Conservation (phyloP, 2,113 vertebrate genomes). For the Scomber scombrus region DNA sequence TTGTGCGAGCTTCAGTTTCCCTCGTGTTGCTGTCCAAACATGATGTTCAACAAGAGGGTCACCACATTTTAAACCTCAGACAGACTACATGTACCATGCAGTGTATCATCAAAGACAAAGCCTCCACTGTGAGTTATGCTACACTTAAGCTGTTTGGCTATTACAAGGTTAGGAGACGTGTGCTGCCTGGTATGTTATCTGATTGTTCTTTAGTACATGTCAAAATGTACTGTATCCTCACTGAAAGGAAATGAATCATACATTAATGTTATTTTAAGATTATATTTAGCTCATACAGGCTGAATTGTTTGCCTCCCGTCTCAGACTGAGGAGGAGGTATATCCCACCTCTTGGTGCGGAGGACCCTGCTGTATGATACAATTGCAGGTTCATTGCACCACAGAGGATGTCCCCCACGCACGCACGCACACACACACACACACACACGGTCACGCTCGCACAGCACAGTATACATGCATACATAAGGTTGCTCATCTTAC, state of each 20-base stretch:
- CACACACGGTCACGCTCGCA: background rate
- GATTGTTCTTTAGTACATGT: constrained; percentile 5
- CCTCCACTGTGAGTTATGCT: background rate
- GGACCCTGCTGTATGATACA: constrained; percentile 66
- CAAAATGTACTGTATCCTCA: constrained; percentile 1
- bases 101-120: background rate
- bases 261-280: background rate
- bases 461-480: background rate
- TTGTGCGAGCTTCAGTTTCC: background rate
- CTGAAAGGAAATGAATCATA: background rate
- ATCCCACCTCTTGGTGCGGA: constrained; percentile 39
- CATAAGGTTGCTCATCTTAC: constrained; percentile 40
- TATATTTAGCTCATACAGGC: background rate
- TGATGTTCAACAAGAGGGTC: background rate
- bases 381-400: constrained; percentile 56
- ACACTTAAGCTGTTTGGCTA: background rate
- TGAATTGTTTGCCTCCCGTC: background rate
- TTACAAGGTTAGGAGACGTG: constrained; percentile 1
- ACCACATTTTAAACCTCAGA: background rate
- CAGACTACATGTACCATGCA: background rate
- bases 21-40: background rate
- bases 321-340: constrained; percentile 30
- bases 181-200: constrained; percentile 11
- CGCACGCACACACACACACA: background rate
- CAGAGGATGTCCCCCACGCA: constrained; percentile 41